A percentile compares a stretch with the other conserved stretches of the same genome.
These are phyloP conservation scores for Rhinopomastus cyanomelas DNA, from an alignment of 2,113 vertebrate species.

Conservation along the genomic window DNA sequence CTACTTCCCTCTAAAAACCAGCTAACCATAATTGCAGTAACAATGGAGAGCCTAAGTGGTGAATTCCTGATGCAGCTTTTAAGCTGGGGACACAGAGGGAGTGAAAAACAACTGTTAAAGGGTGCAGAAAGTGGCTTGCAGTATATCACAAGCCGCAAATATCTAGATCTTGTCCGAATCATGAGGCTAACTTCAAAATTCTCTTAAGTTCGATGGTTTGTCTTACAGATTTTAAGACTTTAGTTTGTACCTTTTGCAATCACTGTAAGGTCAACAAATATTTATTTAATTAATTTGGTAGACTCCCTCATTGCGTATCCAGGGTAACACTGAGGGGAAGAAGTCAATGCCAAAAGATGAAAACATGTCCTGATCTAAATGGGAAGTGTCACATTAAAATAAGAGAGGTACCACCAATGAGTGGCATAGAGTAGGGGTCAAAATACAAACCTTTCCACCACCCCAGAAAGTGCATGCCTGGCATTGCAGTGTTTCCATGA, in stretches of 20 bases:
- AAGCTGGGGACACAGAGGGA: neutral
- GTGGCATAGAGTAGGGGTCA: neutral
- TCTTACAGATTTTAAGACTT: neutral
- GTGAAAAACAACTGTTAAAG: neutral
- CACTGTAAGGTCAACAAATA: neutral
- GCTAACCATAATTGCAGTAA: neutral
- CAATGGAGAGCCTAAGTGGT: neutral
- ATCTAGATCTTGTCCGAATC: neutral
- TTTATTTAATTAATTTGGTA: neutral
- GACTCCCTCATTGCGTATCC: neutral
- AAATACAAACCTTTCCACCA: neutral
- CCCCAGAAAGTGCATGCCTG: neutral
- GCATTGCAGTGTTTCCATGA: neutral
- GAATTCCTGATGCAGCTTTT: slow-evolving; percentile 2
- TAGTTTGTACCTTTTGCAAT: neutral
- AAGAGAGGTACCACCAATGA: neutral
- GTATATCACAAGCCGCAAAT: neutral
- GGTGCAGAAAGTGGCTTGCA: neutral
- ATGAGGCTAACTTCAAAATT: neutral
- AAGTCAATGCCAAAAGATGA: neutral
- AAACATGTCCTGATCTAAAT: neutral
- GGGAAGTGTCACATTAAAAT: neutral
- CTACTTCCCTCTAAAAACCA: neutral
- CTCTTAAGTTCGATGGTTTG: neutral
- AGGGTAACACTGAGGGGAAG: neutral